Percentiles rank a stretch among this genome's conserved stretches.
Conservation (phyloP, 2,113 vertebrate species). For the Leucopternis melanops region DNA sequence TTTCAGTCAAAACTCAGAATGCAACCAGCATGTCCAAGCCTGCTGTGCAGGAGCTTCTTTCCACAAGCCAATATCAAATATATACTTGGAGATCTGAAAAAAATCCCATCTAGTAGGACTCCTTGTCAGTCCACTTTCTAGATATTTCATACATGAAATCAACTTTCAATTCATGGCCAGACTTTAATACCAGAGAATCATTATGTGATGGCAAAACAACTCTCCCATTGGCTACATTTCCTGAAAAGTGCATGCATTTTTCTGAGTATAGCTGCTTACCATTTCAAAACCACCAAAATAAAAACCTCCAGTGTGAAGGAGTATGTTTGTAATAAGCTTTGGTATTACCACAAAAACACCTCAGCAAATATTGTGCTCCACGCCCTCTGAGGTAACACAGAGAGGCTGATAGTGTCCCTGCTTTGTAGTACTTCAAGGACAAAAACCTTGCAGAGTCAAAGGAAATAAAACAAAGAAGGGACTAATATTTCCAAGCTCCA, state of each 20-base stretch:
- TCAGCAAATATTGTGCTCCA: conserved; percentile 6
- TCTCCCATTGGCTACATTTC: not conserved
- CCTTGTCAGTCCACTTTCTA: not conserved
- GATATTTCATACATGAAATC: not conserved
- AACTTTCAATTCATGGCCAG: not conserved
- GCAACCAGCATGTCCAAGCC: not conserved
- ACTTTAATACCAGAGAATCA: not conserved
- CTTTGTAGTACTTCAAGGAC: not conserved
- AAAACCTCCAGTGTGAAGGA: not conserved
- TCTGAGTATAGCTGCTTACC: not conserved
- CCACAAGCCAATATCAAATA: not conserved
- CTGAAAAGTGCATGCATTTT: not conserved
- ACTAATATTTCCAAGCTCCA: not conserved
- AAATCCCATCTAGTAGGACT: not conserved
- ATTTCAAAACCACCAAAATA: conserved; percentile 5
- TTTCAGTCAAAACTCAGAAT: not conserved
- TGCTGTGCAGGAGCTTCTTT: not conserved
- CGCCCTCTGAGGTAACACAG: not conserved
- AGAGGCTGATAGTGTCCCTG: not conserved
- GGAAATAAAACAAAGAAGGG: not conserved
- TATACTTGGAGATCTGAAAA: not conserved
- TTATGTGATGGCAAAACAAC: not conserved
- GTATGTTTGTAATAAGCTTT: not conserved
- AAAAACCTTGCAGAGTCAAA: not conserved
- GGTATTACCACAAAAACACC: not conserved